Conservation (phyloP, 2,113 vertebrate genomes). For the Barnardius zonarius region DNA sequence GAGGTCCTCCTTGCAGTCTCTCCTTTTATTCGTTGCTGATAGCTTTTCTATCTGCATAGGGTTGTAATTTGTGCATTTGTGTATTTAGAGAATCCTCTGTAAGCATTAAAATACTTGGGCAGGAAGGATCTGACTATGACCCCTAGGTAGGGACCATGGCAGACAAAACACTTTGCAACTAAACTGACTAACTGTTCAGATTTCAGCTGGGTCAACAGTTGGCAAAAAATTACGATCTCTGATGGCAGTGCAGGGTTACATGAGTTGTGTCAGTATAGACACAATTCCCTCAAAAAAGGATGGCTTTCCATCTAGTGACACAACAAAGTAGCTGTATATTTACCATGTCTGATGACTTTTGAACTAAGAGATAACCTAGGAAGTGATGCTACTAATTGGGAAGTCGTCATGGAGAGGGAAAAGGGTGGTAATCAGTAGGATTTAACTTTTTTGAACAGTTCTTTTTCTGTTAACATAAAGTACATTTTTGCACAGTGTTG, state of each 20-base stretch:
- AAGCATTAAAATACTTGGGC: background rate
- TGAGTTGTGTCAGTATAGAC: background rate
- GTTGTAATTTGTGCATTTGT: background rate
- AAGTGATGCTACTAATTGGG: background rate
- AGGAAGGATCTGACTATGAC: background rate
- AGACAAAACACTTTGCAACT: background rate
- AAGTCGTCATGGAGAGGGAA: background rate
- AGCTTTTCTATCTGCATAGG: background rate
- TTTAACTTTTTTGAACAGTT: background rate
- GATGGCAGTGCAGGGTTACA: background rate
- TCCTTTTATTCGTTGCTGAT: background rate
- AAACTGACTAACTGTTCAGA: background rate
- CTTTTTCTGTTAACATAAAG: background rate
- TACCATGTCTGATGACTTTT: background rate
- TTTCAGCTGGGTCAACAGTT: background rate
- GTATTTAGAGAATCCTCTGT: background rate
- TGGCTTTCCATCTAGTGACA: background rate
- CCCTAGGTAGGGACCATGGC: background rate
- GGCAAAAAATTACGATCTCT: background rate
- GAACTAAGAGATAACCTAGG: background rate
- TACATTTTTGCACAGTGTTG: background rate
- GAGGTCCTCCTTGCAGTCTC: background rate
- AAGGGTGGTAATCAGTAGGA: background rate
- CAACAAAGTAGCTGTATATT: background rate
- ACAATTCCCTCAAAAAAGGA: background rate